Base-by-base conservation (phyloP, 1,140 invertebrate species). In the Bemisia tabaci region DNA sequence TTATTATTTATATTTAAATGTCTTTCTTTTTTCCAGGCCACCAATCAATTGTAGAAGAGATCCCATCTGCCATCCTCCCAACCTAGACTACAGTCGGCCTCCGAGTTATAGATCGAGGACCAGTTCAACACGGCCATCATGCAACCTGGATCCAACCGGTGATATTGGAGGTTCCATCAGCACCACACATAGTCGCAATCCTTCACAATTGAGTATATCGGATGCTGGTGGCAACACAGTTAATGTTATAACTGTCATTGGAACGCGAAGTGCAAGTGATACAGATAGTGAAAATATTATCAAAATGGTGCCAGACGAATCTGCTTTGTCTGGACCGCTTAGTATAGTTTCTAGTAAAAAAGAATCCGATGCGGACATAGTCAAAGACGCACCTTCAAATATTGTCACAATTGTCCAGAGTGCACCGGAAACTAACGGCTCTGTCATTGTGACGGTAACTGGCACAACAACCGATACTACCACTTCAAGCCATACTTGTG, bases 321-420 rank as follows among this genome's bases (percentile, higher is more conserved):
- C 33, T 1, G 21, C 22, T 21, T 58, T 27, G 39, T 58, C 24
- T 22, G n/a, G 21, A 22, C 24, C 27, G 60, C 58, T 22, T 26
- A 64, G 12, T 27, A 22, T 33, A 22, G 60, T 12, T 22, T 11
- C 2, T 60, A 33, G 24, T 25, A 67, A 25, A 26, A 63, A 62
- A n/a, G 60, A 61, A 22, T 25, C 65, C 59, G 23, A 62, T 22
- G n/a, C 66, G 63, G 22, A 66, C 62, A 61, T 61, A 26, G 70
- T 70, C 26, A 81, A 82, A 69, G 82, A 84, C 70, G 77, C 78
- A 26, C 23, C 22, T 26, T 27, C 39, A 27, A 83, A 84, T 73
- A 77, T 82, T 60, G 83, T 85, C 27, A 81, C 83, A 26, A 85
- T 85, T 72, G 83, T 85, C 2, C 83, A 85, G 71, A 85, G 83